phyloP scores from a whole-genome alignment of 2,797 vertebrate species.

The Anguilla anguilla region DNA sequence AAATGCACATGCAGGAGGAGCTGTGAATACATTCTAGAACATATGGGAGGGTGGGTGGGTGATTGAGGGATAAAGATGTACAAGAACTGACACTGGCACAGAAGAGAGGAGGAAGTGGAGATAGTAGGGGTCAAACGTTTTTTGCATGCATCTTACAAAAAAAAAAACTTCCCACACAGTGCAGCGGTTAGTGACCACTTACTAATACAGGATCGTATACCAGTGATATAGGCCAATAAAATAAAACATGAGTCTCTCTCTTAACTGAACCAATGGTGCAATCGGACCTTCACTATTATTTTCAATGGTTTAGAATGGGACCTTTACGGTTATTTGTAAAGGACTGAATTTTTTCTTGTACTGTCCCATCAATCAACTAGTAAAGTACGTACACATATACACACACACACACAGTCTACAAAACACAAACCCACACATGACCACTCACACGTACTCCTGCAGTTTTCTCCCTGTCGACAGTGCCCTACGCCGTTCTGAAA shows the following conservation, averaged over 20 bases:
- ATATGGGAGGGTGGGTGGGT: not conserved
- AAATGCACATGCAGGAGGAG: not conserved
- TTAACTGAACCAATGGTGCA: not conserved
- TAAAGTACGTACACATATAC: not conserved
- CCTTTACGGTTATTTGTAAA: not conserved
- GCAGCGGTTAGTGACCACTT: not conserved
- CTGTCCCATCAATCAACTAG: not conserved
- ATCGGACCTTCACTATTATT: not conserved
- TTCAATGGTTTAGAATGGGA: not conserved
- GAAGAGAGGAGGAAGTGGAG: not conserved
- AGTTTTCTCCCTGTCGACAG: not conserved
- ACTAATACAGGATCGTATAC: not conserved
- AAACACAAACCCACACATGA: not conserved
- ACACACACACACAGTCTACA: not conserved
- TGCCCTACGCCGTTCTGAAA: not conserved
- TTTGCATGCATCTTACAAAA: not conserved
- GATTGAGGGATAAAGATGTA: not conserved
- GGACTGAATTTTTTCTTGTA: not conserved
- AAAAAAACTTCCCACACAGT: not conserved
- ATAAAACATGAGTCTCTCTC: not conserved
- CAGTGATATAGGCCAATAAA: not conserved
- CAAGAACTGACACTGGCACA: not conserved
- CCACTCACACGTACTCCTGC: not conserved
- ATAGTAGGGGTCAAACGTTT: not conserved
- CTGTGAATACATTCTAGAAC: not conserved